Percentiles rank a stretch among this genome's conserved stretches.
phyloP scores from a whole-genome alignment of 2,113 vertebrate genomes.

The Phodopus roborovskii region DNA sequence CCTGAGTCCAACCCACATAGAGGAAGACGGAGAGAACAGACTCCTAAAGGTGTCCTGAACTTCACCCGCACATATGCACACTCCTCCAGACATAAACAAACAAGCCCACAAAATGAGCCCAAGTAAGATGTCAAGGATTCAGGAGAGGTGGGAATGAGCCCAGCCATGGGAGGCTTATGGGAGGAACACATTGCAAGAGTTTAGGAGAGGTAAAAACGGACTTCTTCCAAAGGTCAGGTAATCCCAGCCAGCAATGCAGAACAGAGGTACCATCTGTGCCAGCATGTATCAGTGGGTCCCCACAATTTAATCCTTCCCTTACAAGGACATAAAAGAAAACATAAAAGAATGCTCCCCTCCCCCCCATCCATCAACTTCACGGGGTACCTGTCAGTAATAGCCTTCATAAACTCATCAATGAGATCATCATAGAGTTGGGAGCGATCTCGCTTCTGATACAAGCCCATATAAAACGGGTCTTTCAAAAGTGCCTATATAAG shows the following conservation, averaged over 20 bases:
- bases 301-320: background rate
- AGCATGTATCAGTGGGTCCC: background rate
- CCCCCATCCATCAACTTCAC: background rate
- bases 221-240: background rate
- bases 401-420: conserved; percentile 99
- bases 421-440: conserved; percentile 95
- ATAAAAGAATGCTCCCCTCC: background rate
- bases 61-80: background rate
- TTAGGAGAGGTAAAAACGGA: background rate
- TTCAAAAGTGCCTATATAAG: conserved; percentile 90
- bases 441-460: conserved; percentile 96
- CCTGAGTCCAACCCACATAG: background rate
- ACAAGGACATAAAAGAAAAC: conserved; percentile 23
- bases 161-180: background rate
- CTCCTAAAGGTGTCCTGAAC: background rate
- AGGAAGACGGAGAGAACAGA: background rate
- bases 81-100: background rate
- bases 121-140: background rate
- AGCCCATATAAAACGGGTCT: conserved; percentile 97
- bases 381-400: conserved; percentile 93
- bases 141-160: background rate
- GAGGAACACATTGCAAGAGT: background rate
- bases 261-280: background rate
- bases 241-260: background rate
- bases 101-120: background rate